Base-by-base conservation (phyloP, 92 coral and sea anemone species). In the Siderastrea siderea region DNA sequence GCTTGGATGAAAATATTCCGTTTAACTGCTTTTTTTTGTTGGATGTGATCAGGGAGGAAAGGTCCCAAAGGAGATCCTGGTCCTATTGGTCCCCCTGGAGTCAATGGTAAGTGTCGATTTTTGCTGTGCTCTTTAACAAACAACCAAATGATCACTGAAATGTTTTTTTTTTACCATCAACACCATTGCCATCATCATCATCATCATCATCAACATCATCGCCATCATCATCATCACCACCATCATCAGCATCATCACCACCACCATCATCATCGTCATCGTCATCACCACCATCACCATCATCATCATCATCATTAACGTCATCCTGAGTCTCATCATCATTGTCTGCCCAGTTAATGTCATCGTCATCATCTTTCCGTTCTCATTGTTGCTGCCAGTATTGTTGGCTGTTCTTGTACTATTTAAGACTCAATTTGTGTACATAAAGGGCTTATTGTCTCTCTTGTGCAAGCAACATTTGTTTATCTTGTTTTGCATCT, bases 31-130 rank as follows among this genome's bases (percentile, higher is more conserved):
- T 44, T 38, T 77, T 58, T 3, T 57, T 43, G n/a, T 75, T 15
- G 38, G 38, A 10, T 57, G 3, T 15, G 6, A 65, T 43, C 15
- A 79, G 86, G 86, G 46, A 57, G 57, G 7, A 70, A 45, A 53
- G 86, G 86, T 7, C 45, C 68, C 57, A 15, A 44, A 8, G 86
- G 86, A 19, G 86, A 82, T 53, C 46, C 17, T 1, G 94, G 93
- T 2, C 81, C 86, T n/a, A 75, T 11, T 44, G 89, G 89, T 49
- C 19, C 19, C 7, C 66, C 53, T 7, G 97, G 97, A 4, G 82
- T 63, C 0, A 90, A 75, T 73, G 95, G 94, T 88, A 68, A 67
- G 80, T 50, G 70, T 11, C 57, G 9, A 13, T 67, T 3, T 12
- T 16, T 43, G 63, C 43, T 15, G 66, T 68, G 26, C 38, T 16